Evolutionary conservation across 2,113 vertebrate species (phyloP), one percentile per base, ranked within the genome.

Genomic region (Motacilla alba): DNA sequence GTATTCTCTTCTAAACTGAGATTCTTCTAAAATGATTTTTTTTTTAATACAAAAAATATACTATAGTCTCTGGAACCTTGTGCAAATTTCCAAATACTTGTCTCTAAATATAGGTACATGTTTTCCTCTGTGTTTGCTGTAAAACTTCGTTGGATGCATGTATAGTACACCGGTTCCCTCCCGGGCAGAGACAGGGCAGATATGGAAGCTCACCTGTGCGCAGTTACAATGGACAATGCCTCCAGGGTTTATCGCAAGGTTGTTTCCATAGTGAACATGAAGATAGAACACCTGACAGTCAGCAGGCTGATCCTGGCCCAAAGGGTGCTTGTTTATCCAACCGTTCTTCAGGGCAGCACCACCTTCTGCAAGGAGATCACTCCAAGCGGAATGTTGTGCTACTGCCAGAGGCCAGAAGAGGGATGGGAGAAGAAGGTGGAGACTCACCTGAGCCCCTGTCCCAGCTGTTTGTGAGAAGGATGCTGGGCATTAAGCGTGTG

Each of bases 401-500:
- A 31, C 11, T 92, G 82, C 58, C 26, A 39, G 41, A 33, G 63
- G 37, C 55, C 59, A 59, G 31, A n/a, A 77, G 20, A 70, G 85
- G 31, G 19, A 31, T 68, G 44, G 46, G n/a, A 58, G 33, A 44
- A 53, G 27, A 89, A 74, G 11, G 21, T 24, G 24, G 31, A 80
- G 24, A 15, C 27, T 88, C n/a, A 19, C 2, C 1, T 53, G 53
- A 78, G 33, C 47, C 33, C 35, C 62, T 82, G 30, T 27, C 24
- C 23, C 15, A 37, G 89, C 24, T 1, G 0, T 49, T 50, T 33
- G 60, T 72, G 75, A 66, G 72, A 39, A 83, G 18, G 55, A 39
- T 76, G 53, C 37, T 50, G 44, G 24, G 37, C n/a, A 6, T 47
- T 37, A 33, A 19, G 16, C 0, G 0, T 23, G 26, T 43, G 44